phyloP scores from a whole-genome alignment of 1,140 invertebrate species.

The Magallana gigas region DNA sequence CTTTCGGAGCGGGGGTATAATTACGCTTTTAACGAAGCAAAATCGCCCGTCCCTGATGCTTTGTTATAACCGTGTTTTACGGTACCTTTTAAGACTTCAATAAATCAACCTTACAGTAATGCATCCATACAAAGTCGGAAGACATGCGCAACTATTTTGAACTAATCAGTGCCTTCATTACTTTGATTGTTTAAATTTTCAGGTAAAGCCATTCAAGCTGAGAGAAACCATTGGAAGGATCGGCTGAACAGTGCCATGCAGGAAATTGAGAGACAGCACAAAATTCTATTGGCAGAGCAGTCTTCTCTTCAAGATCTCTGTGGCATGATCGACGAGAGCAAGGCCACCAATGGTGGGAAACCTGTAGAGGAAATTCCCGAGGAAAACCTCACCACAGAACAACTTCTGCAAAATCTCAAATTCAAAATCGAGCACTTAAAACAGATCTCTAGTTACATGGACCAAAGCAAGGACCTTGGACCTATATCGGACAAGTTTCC shows the following conservation, averaged over 20 bases:
- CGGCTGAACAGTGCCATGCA: conserved; percentile 59
- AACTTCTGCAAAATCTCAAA: conserved; percentile 49
- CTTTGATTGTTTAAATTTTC: neutral
- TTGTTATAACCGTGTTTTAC: too few species aligned
- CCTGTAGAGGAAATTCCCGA: conserved; percentile 40
- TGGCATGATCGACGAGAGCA: conserved; percentile 44
- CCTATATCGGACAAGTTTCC: neutral
- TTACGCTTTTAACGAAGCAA: too few species aligned
- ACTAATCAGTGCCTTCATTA: too few species aligned
- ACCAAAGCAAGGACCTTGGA: conserved; percentile 33
- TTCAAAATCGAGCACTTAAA: conserved; percentile 53
- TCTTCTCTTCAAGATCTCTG: conserved; percentile 56
- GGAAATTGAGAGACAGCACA: conserved; percentile 63
- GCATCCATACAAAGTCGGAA: too few species aligned
- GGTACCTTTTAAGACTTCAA: too few species aligned
- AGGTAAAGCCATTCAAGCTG: conserved; percentile 58
- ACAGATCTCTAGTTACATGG: conserved; percentile 49
- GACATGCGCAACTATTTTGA: too few species aligned
- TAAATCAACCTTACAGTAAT: too few species aligned
- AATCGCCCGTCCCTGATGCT: too few species aligned
- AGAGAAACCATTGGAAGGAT: conserved; percentile 66
- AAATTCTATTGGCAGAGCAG: conserved; percentile 48
- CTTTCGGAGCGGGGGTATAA: too few species aligned
- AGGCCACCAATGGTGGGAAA: neutral
- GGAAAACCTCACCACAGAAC: conserved; percentile 38